Conservation (phyloP, 2,888 invertebrate species). For the Rhyacophila evoluta region DNA sequence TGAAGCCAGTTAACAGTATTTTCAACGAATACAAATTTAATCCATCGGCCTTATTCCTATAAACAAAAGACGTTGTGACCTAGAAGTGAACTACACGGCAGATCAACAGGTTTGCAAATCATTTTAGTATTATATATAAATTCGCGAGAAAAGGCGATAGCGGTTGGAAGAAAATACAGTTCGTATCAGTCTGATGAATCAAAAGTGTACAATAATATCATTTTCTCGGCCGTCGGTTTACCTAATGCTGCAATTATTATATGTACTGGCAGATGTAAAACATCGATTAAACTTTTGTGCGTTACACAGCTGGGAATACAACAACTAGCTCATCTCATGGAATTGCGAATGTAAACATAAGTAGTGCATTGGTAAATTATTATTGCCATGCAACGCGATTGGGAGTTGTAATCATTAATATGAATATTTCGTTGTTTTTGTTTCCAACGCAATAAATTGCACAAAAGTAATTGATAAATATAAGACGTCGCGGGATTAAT, state of each 20-base stretch:
- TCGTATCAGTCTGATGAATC: too few species aligned
- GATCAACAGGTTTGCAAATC: conserved; percentile 10
- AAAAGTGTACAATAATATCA: too few species aligned
- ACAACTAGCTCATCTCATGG: not conserved
- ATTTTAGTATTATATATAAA: too few species aligned
- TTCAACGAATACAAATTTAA: too few species aligned
- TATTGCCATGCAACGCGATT: not conserved
- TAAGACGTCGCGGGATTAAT: too few species aligned
- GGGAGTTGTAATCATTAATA: too few species aligned
- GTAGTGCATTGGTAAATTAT: not conserved
- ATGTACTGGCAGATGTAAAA: not conserved
- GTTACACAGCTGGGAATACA: not conserved
- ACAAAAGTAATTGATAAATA: not conserved
- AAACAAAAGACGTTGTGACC: not conserved
- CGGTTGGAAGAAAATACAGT: not conserved
- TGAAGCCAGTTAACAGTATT: too few species aligned
- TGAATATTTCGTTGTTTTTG: too few species aligned
- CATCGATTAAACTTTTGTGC: not conserved
- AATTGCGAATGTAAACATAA: too few species aligned
- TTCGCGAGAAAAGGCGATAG: not conserved
- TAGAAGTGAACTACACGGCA: not conserved
- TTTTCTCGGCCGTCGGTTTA: too few species aligned
- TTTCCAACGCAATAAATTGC: too few species aligned
- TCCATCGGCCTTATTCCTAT: not conserved
- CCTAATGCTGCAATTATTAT: too few species aligned